Base-by-base conservation (phyloP, 2,888 invertebrate species). In the Coenonympha glycerion region DNA sequence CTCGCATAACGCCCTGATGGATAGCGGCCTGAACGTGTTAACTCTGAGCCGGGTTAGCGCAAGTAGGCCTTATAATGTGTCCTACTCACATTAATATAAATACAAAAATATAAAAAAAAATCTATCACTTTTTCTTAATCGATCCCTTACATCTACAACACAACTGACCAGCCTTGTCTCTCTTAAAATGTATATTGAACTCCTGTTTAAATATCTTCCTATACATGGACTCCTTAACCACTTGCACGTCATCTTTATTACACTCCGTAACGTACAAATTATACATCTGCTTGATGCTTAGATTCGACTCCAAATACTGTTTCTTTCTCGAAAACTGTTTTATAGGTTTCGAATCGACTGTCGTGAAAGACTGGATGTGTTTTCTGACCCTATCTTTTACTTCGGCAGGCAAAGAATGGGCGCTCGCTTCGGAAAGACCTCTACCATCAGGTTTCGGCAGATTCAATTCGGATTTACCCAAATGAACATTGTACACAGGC, bases 211-310 rank as follows among this genome's bases (percentile, higher is more conserved):
- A 76, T 53, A 87, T 87, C 62, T 82, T 85, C 49, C 86, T 80
- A 47, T 84, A 87, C 86, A 87, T 87, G 0, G 84, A 84, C 52
- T 85, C 83, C 60, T 84, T 86, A 0, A 84, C 84, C 6, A 73
- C 62, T 6, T 58, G 59, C 1, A 65, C 39, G 55, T 70, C 69
- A 1, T 81, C 76, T 28, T 71, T 75, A 39, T 57, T 65, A 49
- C 81, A 85, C 1, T 76, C 73, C 51, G 57, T 70, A 28, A 62
- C 68, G 63, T 86, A 86, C 76, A 79, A 74, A 13, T 64, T 71
- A 46, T 73, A 83, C 84, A 87, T 81, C 34, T 83, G 75, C 66
- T 81, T 85, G 22, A 83, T 66, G 36, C 69, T 84, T 34, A 83
- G 65, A 64, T 60, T 71, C 0, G 72, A 61, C 9, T 73, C 69